Evolutionary conservation across 2,113 vertebrate genomes (phyloP).

Genomic region (Origma solitaria): DNA sequence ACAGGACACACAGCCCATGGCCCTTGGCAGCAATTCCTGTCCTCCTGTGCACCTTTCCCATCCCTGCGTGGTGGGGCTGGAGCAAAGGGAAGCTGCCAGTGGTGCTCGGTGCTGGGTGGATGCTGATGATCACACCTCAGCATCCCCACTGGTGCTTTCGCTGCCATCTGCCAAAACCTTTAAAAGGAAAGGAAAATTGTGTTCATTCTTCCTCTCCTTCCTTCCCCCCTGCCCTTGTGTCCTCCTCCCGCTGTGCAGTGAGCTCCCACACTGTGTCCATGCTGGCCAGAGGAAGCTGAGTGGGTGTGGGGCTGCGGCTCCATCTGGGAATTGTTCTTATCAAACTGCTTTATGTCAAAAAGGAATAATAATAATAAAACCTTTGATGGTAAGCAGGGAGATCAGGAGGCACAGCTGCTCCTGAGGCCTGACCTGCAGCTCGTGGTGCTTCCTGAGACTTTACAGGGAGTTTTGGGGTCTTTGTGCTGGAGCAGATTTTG

Average conservation of each 20-base stretch:
- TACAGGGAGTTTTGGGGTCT: background rate
- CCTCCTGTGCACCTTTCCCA: background rate
- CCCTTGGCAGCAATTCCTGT: background rate
- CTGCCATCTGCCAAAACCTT: background rate
- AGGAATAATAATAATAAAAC: background rate
- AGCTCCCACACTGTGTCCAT: background rate
- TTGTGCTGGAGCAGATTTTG: background rate
- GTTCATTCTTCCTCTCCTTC: constrained; percentile 20
- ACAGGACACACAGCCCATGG: accelerated
- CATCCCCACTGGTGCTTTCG: accelerated
- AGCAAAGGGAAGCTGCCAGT: accelerated
- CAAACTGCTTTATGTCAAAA: background rate
- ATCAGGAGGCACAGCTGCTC: background rate
- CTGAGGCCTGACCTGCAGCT: background rate
- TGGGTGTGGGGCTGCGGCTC: background rate
- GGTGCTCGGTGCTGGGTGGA: accelerated
- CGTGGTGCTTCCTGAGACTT: background rate
- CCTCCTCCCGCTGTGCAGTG: background rate
- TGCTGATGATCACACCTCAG: background rate
- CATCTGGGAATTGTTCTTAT: constrained; percentile 23
- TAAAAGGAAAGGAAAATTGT: constrained; percentile 27
- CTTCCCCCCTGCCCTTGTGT: background rate
- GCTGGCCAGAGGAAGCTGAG: background rate
- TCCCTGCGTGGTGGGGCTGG: background rate
- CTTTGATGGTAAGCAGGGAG: background rate